Evolutionary conservation across 2,888 invertebrate genomes (phyloP).

Genomic region (Melinaea menophilus): DNA sequence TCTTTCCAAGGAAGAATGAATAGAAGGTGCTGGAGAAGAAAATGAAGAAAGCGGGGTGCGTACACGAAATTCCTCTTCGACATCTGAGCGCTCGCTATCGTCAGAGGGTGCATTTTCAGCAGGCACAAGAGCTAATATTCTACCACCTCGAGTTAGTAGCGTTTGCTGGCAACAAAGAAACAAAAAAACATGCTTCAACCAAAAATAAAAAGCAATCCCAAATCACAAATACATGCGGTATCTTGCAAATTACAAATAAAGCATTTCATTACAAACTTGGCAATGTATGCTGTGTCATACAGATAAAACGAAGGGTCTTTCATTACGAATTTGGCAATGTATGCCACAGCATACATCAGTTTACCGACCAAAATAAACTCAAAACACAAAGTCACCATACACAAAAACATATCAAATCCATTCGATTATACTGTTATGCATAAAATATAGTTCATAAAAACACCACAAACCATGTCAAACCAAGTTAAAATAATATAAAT

Average conservation of each 20-base stretch:
- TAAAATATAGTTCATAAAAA: too few species aligned
- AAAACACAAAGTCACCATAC: too few species aligned
- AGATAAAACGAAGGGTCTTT: background rate
- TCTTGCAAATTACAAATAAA: conserved; percentile 15
- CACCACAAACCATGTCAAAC: too few species aligned
- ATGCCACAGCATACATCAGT: too few species aligned
- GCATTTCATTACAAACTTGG: conserved; percentile 18
- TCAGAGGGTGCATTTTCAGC: conserved; percentile 20
- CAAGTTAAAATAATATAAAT: too few species aligned
- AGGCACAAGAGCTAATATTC: conserved; percentile 21
- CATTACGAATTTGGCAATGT: too few species aligned
- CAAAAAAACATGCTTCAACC: conserved; percentile 18
- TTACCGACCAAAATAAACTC: too few species aligned
- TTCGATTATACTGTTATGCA: too few species aligned
- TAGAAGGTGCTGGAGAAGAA: conserved; percentile 20
- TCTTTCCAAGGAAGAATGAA: conserved; percentile 14
- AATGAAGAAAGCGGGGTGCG: conserved; percentile 19
- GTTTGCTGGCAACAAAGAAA: conserved; percentile 20
- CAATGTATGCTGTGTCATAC: conserved; percentile 22
- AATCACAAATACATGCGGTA: conserved; percentile 16
- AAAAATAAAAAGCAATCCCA: conserved; percentile 19
- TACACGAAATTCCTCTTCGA: conserved; percentile 16
- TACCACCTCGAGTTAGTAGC: conserved; percentile 18
- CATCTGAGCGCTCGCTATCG: conserved; percentile 16
- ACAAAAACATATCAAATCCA: too few species aligned